Conservation (phyloP, 2,797 vertebrate species). For the Falco naumanni region DNA sequence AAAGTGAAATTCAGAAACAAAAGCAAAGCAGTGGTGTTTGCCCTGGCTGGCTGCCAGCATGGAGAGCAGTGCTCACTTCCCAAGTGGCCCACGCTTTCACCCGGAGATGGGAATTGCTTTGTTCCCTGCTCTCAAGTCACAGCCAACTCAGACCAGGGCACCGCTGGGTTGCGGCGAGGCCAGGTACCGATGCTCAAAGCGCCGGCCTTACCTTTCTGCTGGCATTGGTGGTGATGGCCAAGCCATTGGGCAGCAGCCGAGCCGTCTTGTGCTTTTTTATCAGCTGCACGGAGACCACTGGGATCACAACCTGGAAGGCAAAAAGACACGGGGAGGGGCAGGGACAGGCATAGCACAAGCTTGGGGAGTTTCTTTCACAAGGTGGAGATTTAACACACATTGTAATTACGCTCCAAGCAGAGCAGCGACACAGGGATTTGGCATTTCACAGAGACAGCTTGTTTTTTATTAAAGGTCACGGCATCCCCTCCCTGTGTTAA, state of each 20-base stretch:
- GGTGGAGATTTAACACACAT: fast-evolving
- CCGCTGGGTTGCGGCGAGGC: fast-evolving
- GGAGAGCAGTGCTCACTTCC: neutral
- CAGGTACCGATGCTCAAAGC: fast-evolving
- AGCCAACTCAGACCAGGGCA: neutral
- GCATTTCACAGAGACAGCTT: neutral
- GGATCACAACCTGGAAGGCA: slow-evolving; percentile 86
- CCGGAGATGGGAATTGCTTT: fast-evolving
- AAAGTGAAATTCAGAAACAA: slow-evolving; percentile 22
- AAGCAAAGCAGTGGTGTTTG: neutral
- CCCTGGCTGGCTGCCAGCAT: neutral
- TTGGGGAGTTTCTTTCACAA: neutral
- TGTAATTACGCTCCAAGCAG: neutral
- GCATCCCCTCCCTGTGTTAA: fast-evolving
- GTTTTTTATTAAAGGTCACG: neutral
- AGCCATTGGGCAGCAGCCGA: slow-evolving; percentile 91
- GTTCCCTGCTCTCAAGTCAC: neutral
- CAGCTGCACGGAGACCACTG: slow-evolving; percentile 89
- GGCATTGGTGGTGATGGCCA: slow-evolving; percentile 92
- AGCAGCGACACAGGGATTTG: fast-evolving
- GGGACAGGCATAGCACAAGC: fast-evolving
- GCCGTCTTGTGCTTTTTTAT: slow-evolving; percentile 97
- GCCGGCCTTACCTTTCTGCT: slow-evolving; percentile 84
- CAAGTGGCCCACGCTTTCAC: fast-evolving
- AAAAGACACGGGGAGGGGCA: neutral